These are phyloP conservation scores for Lophotis ruficrista DNA, from an alignment of 2,113 vertebrate genomes.

Conservation along the genomic window DNA sequence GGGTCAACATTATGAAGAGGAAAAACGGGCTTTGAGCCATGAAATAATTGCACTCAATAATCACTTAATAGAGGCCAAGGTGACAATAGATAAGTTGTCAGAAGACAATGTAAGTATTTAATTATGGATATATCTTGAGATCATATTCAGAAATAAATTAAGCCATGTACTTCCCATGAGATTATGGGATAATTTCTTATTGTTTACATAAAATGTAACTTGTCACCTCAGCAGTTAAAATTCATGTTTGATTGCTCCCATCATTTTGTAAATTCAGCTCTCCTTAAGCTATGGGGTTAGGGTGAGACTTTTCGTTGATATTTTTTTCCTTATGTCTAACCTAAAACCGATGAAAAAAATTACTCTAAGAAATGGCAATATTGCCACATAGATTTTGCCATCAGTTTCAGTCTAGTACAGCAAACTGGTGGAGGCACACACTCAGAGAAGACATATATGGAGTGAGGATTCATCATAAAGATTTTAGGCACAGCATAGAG, in stretches of 20 bases:
- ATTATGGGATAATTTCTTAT: not conserved
- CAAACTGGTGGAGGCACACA: not conserved
- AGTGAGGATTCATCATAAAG: not conserved
- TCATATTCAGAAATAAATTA: not conserved
- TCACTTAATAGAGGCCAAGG: constrained; percentile 95
- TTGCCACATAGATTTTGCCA: not conserved
- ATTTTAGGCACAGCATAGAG: not conserved
- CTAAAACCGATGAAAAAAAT: not conserved
- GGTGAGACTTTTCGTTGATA: not conserved
- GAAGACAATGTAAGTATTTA: constrained; percentile 93
- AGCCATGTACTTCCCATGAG: not conserved
- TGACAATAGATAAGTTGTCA: constrained; percentile 93
- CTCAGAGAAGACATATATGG: not conserved
- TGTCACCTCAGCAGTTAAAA: not conserved
- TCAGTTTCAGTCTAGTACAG: not conserved
- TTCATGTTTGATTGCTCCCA: not conserved
- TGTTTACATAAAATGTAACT: not conserved
- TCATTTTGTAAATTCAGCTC: not conserved
- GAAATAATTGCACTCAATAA: constrained; percentile 96
- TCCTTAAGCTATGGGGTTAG: not conserved
- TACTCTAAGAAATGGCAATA: not conserved
- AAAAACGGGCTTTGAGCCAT: constrained; percentile 91
- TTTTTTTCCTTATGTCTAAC: not conserved
- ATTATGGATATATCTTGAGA: not conserved
- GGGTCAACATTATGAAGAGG: constrained; percentile 93